Evolutionary conservation across 1,140 invertebrate genomes (phyloP).

Genomic region (Drosophila elegans): DNA sequence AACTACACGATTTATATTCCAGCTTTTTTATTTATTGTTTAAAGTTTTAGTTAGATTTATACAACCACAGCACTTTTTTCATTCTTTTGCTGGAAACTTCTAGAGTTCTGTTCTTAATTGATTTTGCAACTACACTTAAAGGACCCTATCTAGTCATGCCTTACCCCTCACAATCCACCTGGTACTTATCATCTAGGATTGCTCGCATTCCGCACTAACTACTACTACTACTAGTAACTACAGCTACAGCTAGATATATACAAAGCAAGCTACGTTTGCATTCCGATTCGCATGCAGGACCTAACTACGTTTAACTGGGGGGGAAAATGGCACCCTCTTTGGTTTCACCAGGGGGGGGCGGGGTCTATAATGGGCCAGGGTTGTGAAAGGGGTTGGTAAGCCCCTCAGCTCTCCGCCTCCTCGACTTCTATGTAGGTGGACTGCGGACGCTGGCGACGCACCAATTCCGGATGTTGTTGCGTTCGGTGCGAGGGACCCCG

Average conservation of each 20-base stretch:
- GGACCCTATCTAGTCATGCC: not conserved
- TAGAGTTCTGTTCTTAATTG: not conserved
- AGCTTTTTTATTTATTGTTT: too few species aligned
- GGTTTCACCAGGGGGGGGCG: slow-evolving; percentile 13
- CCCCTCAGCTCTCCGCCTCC: slow-evolving; percentile 51
- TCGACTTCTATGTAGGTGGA: slow-evolving; percentile 54
- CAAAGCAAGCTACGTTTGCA: slow-evolving; percentile 39
- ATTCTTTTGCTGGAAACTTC: not conserved
- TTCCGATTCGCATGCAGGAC: slow-evolving; percentile 32
- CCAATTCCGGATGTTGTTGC: slow-evolving; percentile 66
- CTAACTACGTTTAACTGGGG: slow-evolving; percentile 28
- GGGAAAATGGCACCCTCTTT: slow-evolving; percentile 45
- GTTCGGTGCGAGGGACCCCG: slow-evolving; percentile 78
- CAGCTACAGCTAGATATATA: slow-evolving; percentile 38
- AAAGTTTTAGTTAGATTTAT: too few species aligned
- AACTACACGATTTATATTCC: too few species aligned
- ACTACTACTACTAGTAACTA: slow-evolving; percentile 46
- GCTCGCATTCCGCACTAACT: slow-evolving; percentile 42
- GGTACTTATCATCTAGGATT: slow-evolving; percentile 65
- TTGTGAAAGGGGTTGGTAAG: not conserved
- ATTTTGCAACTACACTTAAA: too few species aligned
- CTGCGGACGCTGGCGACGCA: slow-evolving; percentile 61
- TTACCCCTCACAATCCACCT: slow-evolving; percentile 4
- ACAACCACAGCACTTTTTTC: not conserved
- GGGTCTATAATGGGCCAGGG: not conserved